Evolutionary conservation across 2,888 invertebrate genomes (phyloP), one percentile per base, ranked within the genome.

Genomic region (Lasioglossum lativentre): DNA sequence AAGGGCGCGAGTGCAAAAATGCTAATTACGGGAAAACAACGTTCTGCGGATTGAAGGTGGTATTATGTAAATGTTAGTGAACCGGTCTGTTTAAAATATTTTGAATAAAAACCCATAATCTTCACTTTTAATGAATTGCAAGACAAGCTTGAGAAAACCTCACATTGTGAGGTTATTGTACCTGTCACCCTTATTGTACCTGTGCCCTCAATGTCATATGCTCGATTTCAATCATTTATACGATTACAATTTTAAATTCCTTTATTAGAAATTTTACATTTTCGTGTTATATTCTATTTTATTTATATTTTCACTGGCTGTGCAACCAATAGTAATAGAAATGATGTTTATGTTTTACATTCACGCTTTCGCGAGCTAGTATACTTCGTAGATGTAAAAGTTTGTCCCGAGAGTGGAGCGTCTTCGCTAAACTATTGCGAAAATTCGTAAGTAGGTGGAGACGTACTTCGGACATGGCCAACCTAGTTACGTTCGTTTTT

Each of bases 401-500:
- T 68, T 68, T 23, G 23, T 23, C 10, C 4, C 38, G 38, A 38
- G 38, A 23, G 10, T 10, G 10, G 4, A 23, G 10, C 19, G 38
- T 38, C 38, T 68, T 38, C 38, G 68, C 38, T n/a, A 10, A 68
- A 38, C 68, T 68, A 68, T 68, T 23, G 23, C 68, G 42, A 30
- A 45, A 72, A 70, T 52, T 70, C 19, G 34, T 78, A 45, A 59
- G 72, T 59, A 42, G 72, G 14, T 68, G 19, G n/a, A 40, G 52
- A 38, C 68, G 12, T 34, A 47, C 27, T 27, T 34, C 23, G 12
- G 30, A 40, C 75, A 52, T 16, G 30, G 19, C 47, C 42, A 52
- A 63, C 59, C 23, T 52, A 79, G 63, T 79, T 56, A 27, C 38
- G 23, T 63, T 78, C 56, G 52, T 70, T 70, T 73, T 47, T 76